phyloP scores from a whole-genome alignment of 2,888 invertebrate species.

The Scelioninae gen. 1 region DNA sequence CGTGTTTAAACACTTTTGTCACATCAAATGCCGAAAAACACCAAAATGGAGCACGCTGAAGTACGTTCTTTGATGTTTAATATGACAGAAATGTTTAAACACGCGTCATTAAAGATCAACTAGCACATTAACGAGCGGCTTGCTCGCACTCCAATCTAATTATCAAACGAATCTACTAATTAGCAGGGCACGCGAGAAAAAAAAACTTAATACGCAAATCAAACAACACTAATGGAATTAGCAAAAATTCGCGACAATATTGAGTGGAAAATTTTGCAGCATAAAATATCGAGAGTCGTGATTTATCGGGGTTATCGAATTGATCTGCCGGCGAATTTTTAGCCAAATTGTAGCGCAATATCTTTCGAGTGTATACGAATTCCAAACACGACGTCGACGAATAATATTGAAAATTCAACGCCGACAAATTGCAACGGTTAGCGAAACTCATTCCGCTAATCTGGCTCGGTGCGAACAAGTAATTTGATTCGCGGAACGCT shows the following conservation, averaged over 20 bases:
- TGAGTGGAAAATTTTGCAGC: not conserved
- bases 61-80: constrained; percentile 50
- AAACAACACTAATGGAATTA: not conserved
- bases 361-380: constrained; percentile 11
- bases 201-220: not conserved
- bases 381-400: not conserved
- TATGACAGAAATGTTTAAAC: constrained; percentile 47
- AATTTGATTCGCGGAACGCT: constrained; percentile 39
- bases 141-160: constrained; percentile 7
- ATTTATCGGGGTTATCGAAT: constrained; percentile 25
- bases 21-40: constrained; percentile 42
- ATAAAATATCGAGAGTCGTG: constrained; percentile 31
- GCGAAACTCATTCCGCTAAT: constrained; percentile 67
- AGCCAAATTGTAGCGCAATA: constrained; percentile 43
- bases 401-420: constrained; percentile 45
- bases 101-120: constrained; percentile 52
- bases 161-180: constrained; percentile 16
- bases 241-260: no score
- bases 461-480: constrained; percentile 43
- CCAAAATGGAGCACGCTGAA: constrained; percentile 19
- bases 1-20: constrained; percentile 48
- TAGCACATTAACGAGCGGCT: constrained; percentile 13
- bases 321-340: constrained; percentile 26
- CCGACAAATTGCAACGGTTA: constrained; percentile 66
- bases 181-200: not conserved